phyloP scores from a whole-genome alignment of 2,113 vertebrate species.

The Pelvicachromis taeniatus region DNA sequence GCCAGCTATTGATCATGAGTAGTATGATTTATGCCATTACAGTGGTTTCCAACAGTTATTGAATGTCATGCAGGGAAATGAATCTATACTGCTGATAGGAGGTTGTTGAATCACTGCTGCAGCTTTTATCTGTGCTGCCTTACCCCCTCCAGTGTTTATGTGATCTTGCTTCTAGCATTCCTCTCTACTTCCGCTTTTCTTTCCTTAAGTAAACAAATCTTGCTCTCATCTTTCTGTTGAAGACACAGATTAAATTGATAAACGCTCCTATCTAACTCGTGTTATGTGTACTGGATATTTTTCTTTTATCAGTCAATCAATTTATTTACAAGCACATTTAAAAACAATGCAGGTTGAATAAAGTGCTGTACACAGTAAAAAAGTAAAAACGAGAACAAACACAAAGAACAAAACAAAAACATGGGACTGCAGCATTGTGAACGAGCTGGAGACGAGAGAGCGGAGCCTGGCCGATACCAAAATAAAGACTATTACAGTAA shows the following conservation, averaged over 20 bases:
- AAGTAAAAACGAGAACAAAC: too few relatives aligned
- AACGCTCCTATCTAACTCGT: not conserved
- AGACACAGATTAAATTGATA: not conserved
- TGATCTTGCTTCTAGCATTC: not conserved
- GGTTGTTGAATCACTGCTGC: not conserved
- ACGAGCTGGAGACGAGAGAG: too few relatives aligned
- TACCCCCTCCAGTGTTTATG: not conserved
- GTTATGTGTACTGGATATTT: not conserved
- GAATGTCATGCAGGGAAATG: not conserved
- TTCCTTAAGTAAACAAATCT: not conserved
- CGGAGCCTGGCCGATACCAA: too few relatives aligned
- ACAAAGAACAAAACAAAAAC: too few relatives aligned
- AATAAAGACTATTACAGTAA: too few relatives aligned
- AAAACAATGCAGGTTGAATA: too few relatives aligned
- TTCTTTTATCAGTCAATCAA: not conserved
- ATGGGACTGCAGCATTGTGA: too few relatives aligned
- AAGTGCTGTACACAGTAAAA: too few relatives aligned
- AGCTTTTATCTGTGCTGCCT: not conserved
- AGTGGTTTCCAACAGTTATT: not conserved
- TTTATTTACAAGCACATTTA: too few relatives aligned
- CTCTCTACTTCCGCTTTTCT: not conserved
- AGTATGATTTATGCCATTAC: not conserved
- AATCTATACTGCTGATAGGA: not conserved
- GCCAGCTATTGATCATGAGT: not conserved
- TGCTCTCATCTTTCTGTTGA: not conserved